Evolutionary conservation across 37 sponge, comb jelly and placozoan genomes (phyloP).

Genomic region (Aplysina aerophoba): DNA sequence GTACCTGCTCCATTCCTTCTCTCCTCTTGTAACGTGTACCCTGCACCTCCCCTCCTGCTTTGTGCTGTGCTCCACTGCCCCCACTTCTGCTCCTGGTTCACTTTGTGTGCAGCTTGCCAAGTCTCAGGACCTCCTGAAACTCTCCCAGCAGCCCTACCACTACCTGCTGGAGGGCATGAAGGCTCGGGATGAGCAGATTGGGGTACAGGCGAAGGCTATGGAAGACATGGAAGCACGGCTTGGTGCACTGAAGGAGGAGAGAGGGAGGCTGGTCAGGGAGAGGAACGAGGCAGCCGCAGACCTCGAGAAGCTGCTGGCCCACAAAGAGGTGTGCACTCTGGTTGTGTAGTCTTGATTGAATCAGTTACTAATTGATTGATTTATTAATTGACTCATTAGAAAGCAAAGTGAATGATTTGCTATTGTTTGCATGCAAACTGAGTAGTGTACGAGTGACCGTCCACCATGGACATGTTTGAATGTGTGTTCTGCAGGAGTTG

Average conservation of each 20-base stretch:
- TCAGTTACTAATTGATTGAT: not conserved
- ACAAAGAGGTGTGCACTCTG: constrained; percentile 57
- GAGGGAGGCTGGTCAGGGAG: constrained; percentile 16
- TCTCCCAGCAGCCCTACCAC: constrained; percentile 65
- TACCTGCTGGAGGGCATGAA: constrained; percentile 63
- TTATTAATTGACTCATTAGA: not conserved
- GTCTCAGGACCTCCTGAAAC: constrained; percentile 30
- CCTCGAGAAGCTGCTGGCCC: constrained; percentile 72
- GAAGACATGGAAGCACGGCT: constrained; percentile 38
- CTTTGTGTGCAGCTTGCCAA: constrained; percentile 35
- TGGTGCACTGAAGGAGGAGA: constrained; percentile 37
- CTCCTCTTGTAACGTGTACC: too few relatives aligned
- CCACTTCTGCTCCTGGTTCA: too few relatives aligned
- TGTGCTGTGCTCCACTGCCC: too few relatives aligned
- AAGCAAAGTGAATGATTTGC: too few relatives aligned
- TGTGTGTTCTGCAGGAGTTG: constrained; percentile 39
- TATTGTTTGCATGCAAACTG: not conserved
- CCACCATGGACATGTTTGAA: too few relatives aligned
- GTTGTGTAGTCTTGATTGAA: not conserved
- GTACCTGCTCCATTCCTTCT: too few relatives aligned
- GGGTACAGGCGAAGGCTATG: not conserved
- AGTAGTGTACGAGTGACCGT: too few relatives aligned
- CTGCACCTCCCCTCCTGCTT: too few relatives aligned
- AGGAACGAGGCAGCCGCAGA: constrained; percentile 72
- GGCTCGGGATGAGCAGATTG: constrained; percentile 54